Evolutionary conservation across 2,888 invertebrate species (phyloP).

Genomic region (Diarsia rubi): DNA sequence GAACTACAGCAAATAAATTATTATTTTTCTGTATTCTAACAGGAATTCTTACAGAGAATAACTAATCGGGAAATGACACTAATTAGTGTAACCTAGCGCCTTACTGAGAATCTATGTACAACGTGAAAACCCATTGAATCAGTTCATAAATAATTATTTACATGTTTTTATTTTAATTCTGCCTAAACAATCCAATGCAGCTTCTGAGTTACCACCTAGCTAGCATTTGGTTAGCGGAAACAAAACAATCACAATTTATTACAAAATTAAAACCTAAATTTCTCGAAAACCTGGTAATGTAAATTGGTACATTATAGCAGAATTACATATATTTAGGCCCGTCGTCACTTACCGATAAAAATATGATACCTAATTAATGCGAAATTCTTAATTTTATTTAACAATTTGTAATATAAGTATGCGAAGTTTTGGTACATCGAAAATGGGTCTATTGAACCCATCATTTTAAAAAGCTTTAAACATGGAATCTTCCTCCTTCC

Average conservation of each 20-base stretch:
- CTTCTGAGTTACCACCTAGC: neutral
- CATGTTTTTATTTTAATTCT: neutral
- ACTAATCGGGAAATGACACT: neutral
- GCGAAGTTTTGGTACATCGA: neutral
- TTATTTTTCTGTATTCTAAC: neutral
- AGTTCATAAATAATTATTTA: constrained; percentile 1
- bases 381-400: neutral
- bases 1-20: neutral
- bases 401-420: neutral
- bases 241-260: neutral
- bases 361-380: constrained; percentile 1
- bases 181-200: neutral
- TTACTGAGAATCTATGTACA: constrained; percentile 20
- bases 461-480: neutral
- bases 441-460: neutral
- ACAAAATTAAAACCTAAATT: neutral
- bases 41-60: neutral
- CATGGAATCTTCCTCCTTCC: neutral
- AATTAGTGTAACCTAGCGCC: constrained; percentile 17
- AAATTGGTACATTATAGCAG: neutral
- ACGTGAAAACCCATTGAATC: neutral
- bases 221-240: neutral
- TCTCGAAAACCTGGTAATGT: neutral
- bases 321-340: neutral
- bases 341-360: neutral